These are phyloP conservation scores for Chymomyza caudatula DNA, from an alignment of 2,888 invertebrate genomes.

Conservation along the genomic window DNA sequence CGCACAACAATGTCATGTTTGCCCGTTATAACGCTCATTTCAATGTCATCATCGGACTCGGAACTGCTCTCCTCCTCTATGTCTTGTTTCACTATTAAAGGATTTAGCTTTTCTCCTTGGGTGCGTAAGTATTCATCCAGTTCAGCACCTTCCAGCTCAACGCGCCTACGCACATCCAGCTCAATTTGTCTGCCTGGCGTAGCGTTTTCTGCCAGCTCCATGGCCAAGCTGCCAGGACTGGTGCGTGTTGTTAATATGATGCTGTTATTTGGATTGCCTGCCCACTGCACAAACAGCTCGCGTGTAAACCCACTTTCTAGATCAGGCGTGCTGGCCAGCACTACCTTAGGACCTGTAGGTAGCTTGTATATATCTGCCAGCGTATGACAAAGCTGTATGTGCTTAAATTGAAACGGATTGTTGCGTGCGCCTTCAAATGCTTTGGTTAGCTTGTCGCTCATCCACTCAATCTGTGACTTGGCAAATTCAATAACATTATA, in stretches of 20 bases:
- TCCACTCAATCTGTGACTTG: constrained; percentile 99
- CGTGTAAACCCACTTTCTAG: constrained; percentile 96
- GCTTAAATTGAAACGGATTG: constrained; percentile 97
- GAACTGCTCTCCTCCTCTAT: constrained; percentile 85
- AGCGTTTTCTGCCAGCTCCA: constrained; percentile 88
- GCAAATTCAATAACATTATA: constrained; percentile 99
- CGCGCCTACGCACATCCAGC: constrained; percentile 83
- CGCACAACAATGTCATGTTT: constrained; percentile 94
- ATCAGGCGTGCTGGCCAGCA: constrained; percentile 95
- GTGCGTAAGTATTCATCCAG: constrained; percentile 86
- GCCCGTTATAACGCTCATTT: constrained; percentile 90
- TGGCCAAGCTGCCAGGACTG: constrained; percentile 88
- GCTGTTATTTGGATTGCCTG: constrained; percentile 92
- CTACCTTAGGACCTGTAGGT: constrained; percentile 92
- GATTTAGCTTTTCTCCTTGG: constrained; percentile 80
- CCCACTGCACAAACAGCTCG: constrained; percentile 97
- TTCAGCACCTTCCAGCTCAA: constrained; percentile 87
- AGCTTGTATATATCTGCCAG: constrained; percentile 91
- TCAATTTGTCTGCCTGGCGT: constrained; percentile 85
- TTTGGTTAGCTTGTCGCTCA: constrained; percentile 98
- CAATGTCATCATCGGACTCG: constrained; percentile 89
- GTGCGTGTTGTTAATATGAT: constrained; percentile 94
- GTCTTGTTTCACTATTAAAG: constrained; percentile 80
- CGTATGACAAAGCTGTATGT: constrained; percentile 95
- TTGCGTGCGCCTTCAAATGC: constrained; percentile 93